Evolutionary conservation across 1,140 invertebrate genomes (phyloP).

Genomic region (Cardiocondyla obscurior): DNA sequence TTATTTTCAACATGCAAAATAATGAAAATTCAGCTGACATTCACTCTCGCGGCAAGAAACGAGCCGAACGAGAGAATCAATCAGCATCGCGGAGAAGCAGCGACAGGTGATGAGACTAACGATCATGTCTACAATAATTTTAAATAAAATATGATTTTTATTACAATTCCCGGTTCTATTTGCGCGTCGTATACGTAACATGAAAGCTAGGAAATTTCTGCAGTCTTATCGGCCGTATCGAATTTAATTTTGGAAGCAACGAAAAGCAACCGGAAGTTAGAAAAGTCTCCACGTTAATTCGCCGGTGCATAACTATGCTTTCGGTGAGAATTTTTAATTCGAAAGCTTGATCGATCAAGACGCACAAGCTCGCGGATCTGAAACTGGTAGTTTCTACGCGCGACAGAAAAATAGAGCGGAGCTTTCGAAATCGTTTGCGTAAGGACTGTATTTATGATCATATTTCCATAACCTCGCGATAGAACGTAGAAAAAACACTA

Average conservation of each 20-base stretch:
- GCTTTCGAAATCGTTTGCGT: slow-evolving; percentile 47
- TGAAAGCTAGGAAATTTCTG: background rate
- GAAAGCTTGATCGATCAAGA: too few species aligned
- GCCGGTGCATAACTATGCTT: background rate
- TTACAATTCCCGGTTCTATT: background rate
- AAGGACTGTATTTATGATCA: slow-evolving; percentile 40
- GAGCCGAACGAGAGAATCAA: too few species aligned
- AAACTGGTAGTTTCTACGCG: background rate
- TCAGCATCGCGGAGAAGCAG: too few species aligned
- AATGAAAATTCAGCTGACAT: too few species aligned
- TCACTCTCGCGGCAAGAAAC: too few species aligned
- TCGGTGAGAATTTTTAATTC: background rate
- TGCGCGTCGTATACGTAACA: background rate
- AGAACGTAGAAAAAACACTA: slow-evolving; percentile 5
- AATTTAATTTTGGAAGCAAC: background rate
- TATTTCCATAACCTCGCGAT: slow-evolving; percentile 6
- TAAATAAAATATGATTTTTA: background rate
- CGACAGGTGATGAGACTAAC: background rate
- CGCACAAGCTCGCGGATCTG: too few species aligned
- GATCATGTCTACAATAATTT: background rate
- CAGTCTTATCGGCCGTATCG: background rate
- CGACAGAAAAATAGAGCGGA: background rate
- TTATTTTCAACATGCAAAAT: background rate
- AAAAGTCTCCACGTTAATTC: background rate
- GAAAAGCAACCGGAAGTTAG: background rate